These are phyloP conservation scores for Tautogolabrus adspersus DNA, from an alignment of 2,113 vertebrate species.

Conservation along the genomic window DNA sequence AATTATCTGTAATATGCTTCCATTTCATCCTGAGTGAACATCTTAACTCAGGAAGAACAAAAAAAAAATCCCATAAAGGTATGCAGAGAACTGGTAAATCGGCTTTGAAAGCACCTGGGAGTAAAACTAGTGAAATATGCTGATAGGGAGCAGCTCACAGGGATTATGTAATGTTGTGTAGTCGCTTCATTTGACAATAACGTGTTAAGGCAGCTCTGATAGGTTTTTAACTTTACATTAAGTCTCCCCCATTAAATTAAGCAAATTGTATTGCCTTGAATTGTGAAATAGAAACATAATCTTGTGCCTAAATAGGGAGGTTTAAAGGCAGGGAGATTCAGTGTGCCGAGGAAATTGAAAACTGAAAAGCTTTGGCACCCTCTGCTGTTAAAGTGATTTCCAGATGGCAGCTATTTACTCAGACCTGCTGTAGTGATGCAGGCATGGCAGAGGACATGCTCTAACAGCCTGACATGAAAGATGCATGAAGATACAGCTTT, in stretches of 20 bases:
- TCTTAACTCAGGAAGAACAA: constrained; percentile 25
- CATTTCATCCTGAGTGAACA: constrained; percentile 21
- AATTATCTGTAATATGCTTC: constrained; percentile 34
- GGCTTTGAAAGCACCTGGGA: constrained; percentile 45
- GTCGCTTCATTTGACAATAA: constrained; percentile 32
- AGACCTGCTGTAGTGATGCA: constrained; percentile 54
- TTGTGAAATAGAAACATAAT: constrained; percentile 46
- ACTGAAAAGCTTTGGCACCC: constrained; percentile 88
- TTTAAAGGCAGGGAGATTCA: constrained; percentile 46
- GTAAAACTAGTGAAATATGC: constrained; percentile 32
- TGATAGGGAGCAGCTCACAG: constrained; percentile 39
- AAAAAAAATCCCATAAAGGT: background rate
- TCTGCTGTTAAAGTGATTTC: constrained; percentile 84
- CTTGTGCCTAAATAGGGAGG: constrained; percentile 26
- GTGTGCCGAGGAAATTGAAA: constrained; percentile 54
- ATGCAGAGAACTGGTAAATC: constrained; percentile 11
- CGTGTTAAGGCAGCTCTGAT: constrained; percentile 7
- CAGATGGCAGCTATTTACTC: constrained; percentile 70
- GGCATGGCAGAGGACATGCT: constrained; percentile 49
- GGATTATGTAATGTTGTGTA: constrained; percentile 49
- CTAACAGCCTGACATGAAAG: constrained; percentile 33
- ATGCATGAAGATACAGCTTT: constrained; percentile 21
- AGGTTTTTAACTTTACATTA: constrained; percentile 25
- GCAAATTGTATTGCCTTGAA: constrained; percentile 38
- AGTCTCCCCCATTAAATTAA: constrained; percentile 4